Base-by-base conservation (phyloP, 92 coral and sea anemone genomes). In the Anthopleura xanthogrammica region DNA sequence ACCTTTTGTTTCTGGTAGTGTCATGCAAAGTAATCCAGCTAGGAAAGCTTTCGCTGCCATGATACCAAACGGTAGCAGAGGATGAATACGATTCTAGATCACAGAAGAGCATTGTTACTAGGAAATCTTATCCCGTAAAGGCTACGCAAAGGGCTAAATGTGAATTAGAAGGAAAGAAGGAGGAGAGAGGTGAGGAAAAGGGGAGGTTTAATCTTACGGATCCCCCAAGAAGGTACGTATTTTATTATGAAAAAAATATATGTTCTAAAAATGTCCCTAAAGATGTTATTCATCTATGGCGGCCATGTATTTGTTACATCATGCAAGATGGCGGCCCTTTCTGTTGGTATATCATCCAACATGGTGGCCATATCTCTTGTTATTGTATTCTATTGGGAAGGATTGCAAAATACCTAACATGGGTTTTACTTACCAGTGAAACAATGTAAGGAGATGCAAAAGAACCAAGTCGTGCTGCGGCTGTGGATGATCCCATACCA, bases 11-110 rank as follows among this genome's bases (percentile, higher is more conserved):
- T 94, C 98, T 52, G 98, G 95, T 42, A 92, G 80, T 20, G 88
- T 92, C 88, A 85, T 83, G 80, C 98, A 92, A 60, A 90, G 84
- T 13, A 92, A 17, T 71, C 92, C 98, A 22, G 95, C 93, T 23
- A 92, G 52, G 77, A 90, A 66, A 2, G 95, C 91, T 54, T 90
- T 83, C 2, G 40, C 80, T n/a, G 92, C 94, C 89, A 94, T 91
- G 60, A 94, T 88, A n/a, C 93, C 90, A 65, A 87, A 94, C 74
- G 98, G 98, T 54, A 94, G 91, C 36, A 94, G 80, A 41, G 91
- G 86, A 41, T 94, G 98, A 58, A 92, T 82, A 16, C 94, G 95
- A 52, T 82, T 81, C 98, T 94, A 81, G 72, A 70, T 54, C 42
- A 57, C 60, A 50, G 16, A 2, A 68, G 41, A 68, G 29, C 40